Evolutionary conservation across 2,797 vertebrate species (phyloP), one percentile per base, ranked within the genome.

Genomic region (Chelon labrosus): DNA sequence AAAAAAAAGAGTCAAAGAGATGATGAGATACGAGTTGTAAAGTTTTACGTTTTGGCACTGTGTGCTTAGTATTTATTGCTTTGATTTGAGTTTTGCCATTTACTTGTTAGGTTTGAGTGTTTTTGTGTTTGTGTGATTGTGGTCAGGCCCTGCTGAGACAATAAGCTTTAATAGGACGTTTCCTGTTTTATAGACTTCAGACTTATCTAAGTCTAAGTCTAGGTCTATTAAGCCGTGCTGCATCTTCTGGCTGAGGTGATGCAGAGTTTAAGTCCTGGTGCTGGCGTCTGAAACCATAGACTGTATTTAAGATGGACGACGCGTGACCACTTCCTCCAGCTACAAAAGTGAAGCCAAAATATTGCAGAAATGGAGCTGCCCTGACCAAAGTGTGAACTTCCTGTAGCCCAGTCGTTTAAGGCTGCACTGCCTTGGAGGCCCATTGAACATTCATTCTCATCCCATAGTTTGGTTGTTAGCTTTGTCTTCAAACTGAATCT

Each of bases 51-150:
- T 88, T 92, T 39, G 70, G 89, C 91, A 93, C 91, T 90, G 89
- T 93, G 92, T 93, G 92, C 91, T 92, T 68, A 19, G 65, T 91
- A 91, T 94, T 92, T 93, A 93, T 92, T 92, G 77, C 73, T 85
- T 85, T 73, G 56, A 63, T 81, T 83, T 68, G 70, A 68, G 63
- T 60, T 56, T 78, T 83, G 60, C 8, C 83, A 49, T 75, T 68
- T 83, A 67, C 73, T 87, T 75, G 20, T 66, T 82, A 10, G 4
- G 67, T 82, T 78, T 71, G 41, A 63, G 71, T 69, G 59, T 70
- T 57, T 61, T 52, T 71, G 51, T 59, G 80, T 22, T 22, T 84
- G 38, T 38, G 14, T 51, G 53, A 71, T 77, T 60, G 77, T 79
- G 58, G 87, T 93, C 86, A 56, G 78, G 77, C 76, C 86, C 91